Evolutionary conservation across 2,888 invertebrate species (phyloP).

Genomic region (Calephelis perditalis): DNA sequence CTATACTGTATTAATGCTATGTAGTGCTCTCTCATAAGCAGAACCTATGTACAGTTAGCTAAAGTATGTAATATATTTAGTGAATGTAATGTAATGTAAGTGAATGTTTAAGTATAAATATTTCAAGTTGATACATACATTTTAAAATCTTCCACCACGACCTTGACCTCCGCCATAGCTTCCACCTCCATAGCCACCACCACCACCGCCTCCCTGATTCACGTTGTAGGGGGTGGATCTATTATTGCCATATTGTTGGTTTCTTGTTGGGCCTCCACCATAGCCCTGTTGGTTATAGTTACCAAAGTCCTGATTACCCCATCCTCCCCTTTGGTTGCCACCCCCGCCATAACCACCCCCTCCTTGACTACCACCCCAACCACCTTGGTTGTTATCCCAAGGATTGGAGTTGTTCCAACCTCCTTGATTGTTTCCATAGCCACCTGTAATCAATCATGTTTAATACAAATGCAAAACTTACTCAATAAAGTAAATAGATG

Average conservation of each 20-base stretch:
- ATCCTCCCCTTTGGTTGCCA: conserved; percentile 52
- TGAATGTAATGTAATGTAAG: conserved; percentile 24
- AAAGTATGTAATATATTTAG: conserved; percentile 30
- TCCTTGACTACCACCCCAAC: conserved; percentile 60
- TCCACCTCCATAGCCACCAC: conserved; percentile 52
- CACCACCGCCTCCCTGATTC: conserved; percentile 77
- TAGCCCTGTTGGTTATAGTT: conserved; percentile 90
- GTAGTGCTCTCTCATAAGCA: conserved; percentile 31
- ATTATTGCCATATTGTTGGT: conserved; percentile 84
- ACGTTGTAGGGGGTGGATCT: conserved; percentile 85
- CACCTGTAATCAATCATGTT: conserved; percentile 41
- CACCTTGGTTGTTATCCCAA: conserved; percentile 68
- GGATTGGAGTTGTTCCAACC: conserved; percentile 28
- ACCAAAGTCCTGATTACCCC: conserved; percentile 83
- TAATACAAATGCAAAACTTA: conserved; percentile 21
- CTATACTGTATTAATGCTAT: conserved; percentile 9
- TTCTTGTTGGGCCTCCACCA: conserved; percentile 91
- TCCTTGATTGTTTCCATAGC: conserved; percentile 67
- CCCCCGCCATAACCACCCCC: conserved; percentile 35
- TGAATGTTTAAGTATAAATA: conserved; percentile 10
- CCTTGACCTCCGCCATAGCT: conserved; percentile 55
- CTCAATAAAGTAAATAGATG: neutral
- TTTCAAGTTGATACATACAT: conserved; percentile 40
- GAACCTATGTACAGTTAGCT: conserved; percentile 33
- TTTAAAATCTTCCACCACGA: conserved; percentile 50